Evolutionary conservation across 1,140 invertebrate genomes (phyloP).

Genomic region (Pseudomyrmex flavicornis): DNA sequence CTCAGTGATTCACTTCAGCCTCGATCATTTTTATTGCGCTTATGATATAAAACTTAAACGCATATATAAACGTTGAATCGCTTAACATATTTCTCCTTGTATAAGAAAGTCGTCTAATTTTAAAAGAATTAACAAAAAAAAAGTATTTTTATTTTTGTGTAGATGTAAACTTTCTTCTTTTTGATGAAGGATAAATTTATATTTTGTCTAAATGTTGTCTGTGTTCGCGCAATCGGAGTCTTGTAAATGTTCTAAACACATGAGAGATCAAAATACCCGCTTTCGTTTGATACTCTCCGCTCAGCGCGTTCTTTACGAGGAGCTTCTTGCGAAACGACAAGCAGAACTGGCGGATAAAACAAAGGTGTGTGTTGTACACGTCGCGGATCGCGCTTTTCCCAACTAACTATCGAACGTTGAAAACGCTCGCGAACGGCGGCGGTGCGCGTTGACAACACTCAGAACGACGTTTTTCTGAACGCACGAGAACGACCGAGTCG

Average conservation of each 20-base stretch:
- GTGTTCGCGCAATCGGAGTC: background rate
- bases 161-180: too few species aligned
- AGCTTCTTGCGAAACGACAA: constrained; percentile 18
- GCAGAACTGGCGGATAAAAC: constrained; percentile 2
- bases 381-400: constrained; percentile 15
- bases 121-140: too few species aligned
- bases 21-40: background rate
- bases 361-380: constrained; percentile 12
- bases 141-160: too few species aligned
- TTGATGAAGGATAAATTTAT: too few species aligned
- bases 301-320: background rate
- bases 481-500: constrained; percentile 24
- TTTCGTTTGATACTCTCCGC: constrained; percentile 9
- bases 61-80: background rate
- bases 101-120: too few species aligned
- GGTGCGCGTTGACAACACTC: constrained; percentile 24
- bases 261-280: constrained; percentile 10
- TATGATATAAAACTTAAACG: constrained; percentile 1
- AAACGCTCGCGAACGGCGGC: constrained; percentile 12
- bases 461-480: constrained; percentile 56
- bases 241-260: background rate
- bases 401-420: background rate
- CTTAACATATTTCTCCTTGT: background rate
- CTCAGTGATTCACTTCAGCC: background rate
- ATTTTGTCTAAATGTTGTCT: background rate